Evolutionary conservation across 1,140 invertebrate species (phyloP), one percentile per base, ranked within the genome.

Genomic region (Stratiolaelaps scimitus): DNA sequence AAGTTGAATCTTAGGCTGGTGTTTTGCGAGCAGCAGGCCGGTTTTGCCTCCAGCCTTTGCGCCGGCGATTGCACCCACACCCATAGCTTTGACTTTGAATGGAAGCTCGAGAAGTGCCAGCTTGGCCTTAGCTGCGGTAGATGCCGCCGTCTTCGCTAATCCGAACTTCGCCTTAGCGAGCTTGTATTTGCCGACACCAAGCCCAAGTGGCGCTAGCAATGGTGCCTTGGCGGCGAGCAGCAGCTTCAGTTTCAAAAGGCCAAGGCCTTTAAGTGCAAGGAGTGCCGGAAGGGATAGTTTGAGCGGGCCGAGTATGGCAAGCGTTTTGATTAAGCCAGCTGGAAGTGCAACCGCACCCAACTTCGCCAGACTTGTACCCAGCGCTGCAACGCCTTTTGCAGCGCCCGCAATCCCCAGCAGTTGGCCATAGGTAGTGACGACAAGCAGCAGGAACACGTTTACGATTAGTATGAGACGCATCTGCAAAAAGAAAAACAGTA

Each of bases 61-160:
- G 15, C 53, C 53, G 2, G 53, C 17, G 10, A 60, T 26, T 15
- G 53, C 53, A 23, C 53, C 53, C 2, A 60, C 10, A 2, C 26
- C 26, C 53, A 60, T 60, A 17, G 53, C 53, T 5, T 17, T 34
- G 13, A 60, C n/a, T 26, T 60, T 60, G 53, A 60, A 23, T 15
- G 53, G 53, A 1, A 15, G 34, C 20, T 60, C 53, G 15, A 60
- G 13, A 23, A 60, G 13, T 2, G 53, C 53, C 10, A 19, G 2
- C 23, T 60, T 60, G 17, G 23, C 10, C 1, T 60, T 15, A 4
- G 15, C 13, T 20, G 34, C 53, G 23, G 15, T 60, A 15, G 17
- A 20, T 5, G 23, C n/a, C 26, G 23, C n/a, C 15, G 17, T 23
- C 10, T 60, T 60, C 23, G 53, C 23, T 23, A 60, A 23, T 6